These are phyloP conservation scores for Tonatia bakeri DNA, from an alignment of 2,113 vertebrate genomes.

Conservation along the genomic window DNA sequence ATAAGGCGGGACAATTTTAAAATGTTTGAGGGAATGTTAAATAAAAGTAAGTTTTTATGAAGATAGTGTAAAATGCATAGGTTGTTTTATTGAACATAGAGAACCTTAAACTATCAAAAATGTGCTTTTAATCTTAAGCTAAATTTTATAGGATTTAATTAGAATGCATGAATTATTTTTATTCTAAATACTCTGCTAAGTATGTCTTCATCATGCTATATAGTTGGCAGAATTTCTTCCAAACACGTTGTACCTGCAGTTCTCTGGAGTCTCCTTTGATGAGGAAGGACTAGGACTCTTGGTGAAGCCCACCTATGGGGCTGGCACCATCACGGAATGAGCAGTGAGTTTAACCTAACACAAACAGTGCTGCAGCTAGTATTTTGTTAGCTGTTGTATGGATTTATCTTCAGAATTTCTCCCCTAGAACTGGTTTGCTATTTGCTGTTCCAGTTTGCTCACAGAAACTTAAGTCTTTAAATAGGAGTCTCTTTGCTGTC, in stretches of 20 bases:
- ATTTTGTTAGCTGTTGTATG: background rate
- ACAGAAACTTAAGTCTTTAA: background rate
- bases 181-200: background rate
- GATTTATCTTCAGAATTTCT: background rate
- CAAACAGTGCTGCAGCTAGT: background rate
- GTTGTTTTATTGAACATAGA: background rate
- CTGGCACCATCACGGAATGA: background rate
- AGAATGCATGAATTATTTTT: background rate
- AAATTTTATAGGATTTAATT: background rate
- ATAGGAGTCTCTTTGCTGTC: background rate
- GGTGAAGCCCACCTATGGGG: background rate
- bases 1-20: background rate
- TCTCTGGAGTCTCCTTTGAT: background rate
- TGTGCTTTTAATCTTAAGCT: background rate
- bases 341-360: background rate
- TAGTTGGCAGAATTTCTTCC: conserved; percentile 36
- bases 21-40: background rate
- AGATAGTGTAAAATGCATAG: background rate
- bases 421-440: background rate
- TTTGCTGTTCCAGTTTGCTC: background rate
- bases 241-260: background rate
- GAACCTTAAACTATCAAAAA: background rate
- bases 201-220: background rate
- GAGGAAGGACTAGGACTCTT: background rate
- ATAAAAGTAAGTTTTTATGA: background rate